Base-by-base conservation (phyloP, 2,113 vertebrate species). In the Merops nubicus region DNA sequence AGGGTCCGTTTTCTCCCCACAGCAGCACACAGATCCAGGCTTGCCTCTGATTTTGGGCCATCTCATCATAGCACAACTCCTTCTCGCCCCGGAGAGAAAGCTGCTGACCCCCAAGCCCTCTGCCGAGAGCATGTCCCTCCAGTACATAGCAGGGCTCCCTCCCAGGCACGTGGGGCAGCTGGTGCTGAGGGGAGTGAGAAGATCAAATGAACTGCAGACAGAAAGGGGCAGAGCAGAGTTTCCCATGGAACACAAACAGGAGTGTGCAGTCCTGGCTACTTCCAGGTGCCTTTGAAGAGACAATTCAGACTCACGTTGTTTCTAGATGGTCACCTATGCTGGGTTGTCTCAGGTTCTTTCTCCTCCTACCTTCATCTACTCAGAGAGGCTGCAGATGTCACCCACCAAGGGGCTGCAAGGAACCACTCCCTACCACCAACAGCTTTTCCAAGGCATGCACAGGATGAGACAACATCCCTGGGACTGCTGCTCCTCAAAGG, bases 1-100 rank as follows among this genome's bases (percentile, higher is more conserved):
- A 1, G 0, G 4, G 10, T 0, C 15, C 25, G 5, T 6, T 13
- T 34, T 22, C 57, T 85, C 59, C 59, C 47, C 33, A 15, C 7
- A n/a, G 57, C 69, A 40, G 48, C 57, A 76, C 9, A 15, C 43
- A 5, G 8, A 25, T 7, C 36, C 43, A 47, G 11, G 15, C 51
- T n/a, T 80, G 65, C 31, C 72, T 50, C 78, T 11, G 10, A n/a
- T 2, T 56, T 73, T 42, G 28, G 45, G 16, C 45, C 73, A 42
- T 4, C 36, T 40, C 40, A 4, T 59, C 31, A 8, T 12, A 26
- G 0, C 2, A 9, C 59, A 48, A 15, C 15, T 9, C 31, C 16
- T 22, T 47, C 9, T 81, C 43, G 22, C 21, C 33, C 60, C 5
- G 33, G 18, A 77, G 36, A 59, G 47, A 38, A 60, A 28, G 22